Base-by-base conservation (phyloP, 2,797 vertebrate genomes). In the Cetoscarus ocellatus region DNA sequence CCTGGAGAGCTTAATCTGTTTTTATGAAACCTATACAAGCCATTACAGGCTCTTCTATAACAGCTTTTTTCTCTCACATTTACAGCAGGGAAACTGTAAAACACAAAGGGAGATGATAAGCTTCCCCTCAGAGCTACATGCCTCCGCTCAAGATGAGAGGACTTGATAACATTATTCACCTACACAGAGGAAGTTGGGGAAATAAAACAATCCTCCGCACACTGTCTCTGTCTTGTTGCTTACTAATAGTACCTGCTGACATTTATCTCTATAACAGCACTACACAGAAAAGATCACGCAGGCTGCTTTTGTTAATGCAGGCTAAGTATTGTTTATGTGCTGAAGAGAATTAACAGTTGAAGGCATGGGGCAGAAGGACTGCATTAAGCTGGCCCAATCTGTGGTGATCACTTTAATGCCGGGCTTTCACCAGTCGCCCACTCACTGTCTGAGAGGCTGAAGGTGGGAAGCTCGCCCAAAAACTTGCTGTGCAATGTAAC, bases 241-340 rank as follows among this genome's bases (percentile, higher is more conserved):
- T 59, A 64, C 72, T 79, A 66, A 81, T 56, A 40, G 58, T 49
- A 40, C 79, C 61, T 60, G 11, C 60, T 72, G 77, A 83, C 61
- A 86, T 87, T 88, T 45, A 88, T 90, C 84, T 85, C 67, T 74
- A 77, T 89, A 86, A 91, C 85, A 74, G 70, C 19, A 27, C 51
- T 55, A 68, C 75, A 58, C 67, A 85, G 75, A 80, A 86, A 85
- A 86, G 78, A 91, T 87, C 79, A 84, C 48, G 70, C 43, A 4
- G 60, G 57, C 64, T 73, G 69, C 91, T 88, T 91, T 77, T 67
- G 75, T 75, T 87, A 91, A 92, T 90, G 86, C 69, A 80, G 63
- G 73, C 55, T 71, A 67, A 82, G 78, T 67, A 75, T 82, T 75
- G 77, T 91, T 86, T 82, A 79, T 79, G 77, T 62, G 72, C 67